Conservation (phyloP, 2,888 invertebrate genomes). For the Coremacera marginata region DNA sequence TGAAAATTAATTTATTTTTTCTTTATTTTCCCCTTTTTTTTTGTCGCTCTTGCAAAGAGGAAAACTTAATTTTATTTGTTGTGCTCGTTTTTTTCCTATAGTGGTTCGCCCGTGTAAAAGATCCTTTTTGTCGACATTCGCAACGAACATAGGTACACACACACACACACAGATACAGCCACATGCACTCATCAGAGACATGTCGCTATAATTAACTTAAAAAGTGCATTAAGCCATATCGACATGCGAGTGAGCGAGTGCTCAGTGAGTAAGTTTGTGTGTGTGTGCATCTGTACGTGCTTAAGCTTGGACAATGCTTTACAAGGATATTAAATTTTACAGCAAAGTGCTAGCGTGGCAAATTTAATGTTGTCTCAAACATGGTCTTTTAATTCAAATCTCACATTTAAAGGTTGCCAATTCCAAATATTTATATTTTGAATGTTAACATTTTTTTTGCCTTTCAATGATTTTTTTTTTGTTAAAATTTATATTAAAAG, state of each 20-base stretch:
- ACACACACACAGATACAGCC: neutral
- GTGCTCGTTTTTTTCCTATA: neutral
- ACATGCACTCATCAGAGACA: neutral
- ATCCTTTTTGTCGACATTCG: neutral
- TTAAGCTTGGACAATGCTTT: neutral
- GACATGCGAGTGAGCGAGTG: constrained; percentile 41
- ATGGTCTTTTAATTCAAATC: no score
- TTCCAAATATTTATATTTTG: no score
- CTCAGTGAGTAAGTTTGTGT: neutral
- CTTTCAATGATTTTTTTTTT: no score
- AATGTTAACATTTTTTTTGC: no score
- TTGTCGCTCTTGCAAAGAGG: neutral
- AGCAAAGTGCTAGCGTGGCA: no score
- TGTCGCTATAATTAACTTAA: constrained; percentile 47
- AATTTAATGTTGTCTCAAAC: no score
- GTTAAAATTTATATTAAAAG: no score
- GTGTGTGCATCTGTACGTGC: neutral
- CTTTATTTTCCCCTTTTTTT: neutral
- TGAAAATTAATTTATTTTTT: neutral
- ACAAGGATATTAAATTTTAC: neutral
- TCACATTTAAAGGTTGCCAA: no score
- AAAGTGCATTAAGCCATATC: constrained; percentile 51
- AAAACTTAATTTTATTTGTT: constrained; percentile 13
- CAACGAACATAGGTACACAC: neutral
- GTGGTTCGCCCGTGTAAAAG: neutral